Conservation (phyloP, 2,113 vertebrate species). For the Lophura nycthemera region DNA sequence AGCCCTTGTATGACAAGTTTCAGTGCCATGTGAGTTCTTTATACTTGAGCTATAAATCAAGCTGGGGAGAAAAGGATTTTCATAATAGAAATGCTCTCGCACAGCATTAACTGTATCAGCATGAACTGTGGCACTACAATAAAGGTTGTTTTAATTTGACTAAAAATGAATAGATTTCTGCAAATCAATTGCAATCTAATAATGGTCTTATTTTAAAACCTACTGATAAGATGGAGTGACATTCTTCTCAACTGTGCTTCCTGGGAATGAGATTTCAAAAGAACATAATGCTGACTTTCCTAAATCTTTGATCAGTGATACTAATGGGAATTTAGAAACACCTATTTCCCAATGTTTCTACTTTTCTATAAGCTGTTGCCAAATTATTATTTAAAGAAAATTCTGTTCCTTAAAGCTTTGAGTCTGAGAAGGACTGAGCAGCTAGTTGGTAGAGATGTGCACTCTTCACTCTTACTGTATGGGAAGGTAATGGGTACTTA, state of each 20-base stretch:
- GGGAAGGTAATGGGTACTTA: not conserved
- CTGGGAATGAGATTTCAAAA: conserved; percentile 17
- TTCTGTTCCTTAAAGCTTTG: not conserved
- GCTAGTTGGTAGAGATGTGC: not conserved
- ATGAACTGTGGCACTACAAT: conserved; percentile 52
- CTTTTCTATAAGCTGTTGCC: not conserved
- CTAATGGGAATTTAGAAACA: not conserved
- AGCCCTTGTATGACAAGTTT: not conserved
- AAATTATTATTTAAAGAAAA: not conserved
- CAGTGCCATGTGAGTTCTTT: not conserved
- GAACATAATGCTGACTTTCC: conserved; percentile 25
- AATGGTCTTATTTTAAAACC: conserved; percentile 43
- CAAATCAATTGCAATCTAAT: conserved; percentile 59
- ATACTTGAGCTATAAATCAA: not conserved
- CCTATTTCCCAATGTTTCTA: not conserved
- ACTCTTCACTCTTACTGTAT: not conserved
- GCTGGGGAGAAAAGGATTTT: conserved; percentile 26
- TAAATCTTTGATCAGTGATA: conserved; percentile 28
- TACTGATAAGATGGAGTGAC: conserved; percentile 8
- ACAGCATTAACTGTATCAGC: conserved; percentile 40
- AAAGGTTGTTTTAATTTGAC: conserved; percentile 67
- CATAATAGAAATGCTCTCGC: conserved; percentile 42
- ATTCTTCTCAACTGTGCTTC: conserved; percentile 15
- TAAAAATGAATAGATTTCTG: conserved; percentile 58
- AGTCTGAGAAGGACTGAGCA: not conserved